Conservation (phyloP, 2,113 vertebrate species). For the Sylvilagus bachmani region DNA sequence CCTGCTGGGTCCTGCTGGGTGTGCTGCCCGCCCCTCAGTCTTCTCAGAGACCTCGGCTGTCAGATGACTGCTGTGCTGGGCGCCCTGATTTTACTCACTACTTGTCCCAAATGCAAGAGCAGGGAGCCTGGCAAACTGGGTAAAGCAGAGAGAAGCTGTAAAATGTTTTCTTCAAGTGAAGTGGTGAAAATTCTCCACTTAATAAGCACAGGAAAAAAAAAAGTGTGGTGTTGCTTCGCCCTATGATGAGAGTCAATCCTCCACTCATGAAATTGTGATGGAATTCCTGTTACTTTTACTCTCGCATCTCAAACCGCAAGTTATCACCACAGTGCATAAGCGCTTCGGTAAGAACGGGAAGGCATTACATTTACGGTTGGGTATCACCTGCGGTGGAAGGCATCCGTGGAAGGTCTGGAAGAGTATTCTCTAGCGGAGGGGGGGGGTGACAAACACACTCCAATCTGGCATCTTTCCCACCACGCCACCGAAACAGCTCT, state of each 20-base stretch:
- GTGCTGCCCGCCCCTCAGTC: no score
- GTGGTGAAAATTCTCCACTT: neutral
- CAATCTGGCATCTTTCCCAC: neutral
- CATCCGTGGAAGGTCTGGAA: no score
- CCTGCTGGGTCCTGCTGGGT: no score
- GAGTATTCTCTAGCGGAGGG: neutral
- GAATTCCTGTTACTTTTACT: neutral
- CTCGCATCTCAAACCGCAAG: neutral
- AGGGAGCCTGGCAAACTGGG: no score
- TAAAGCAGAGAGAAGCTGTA: no score
- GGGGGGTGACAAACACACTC: no score
- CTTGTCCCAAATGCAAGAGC: no score
- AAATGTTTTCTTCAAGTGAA: neutral
- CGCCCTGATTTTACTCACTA: no score
- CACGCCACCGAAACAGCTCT: neutral
- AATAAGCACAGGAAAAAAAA: neutral
- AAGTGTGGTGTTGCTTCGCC: neutral
- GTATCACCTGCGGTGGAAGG: neutral
- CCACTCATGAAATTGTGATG: neutral
- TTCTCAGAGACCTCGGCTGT: no score
- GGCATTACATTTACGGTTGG: neutral
- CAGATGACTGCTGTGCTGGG: no score
- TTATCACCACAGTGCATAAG: neutral
- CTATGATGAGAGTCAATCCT: neutral
- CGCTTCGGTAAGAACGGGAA: neutral